A percentile compares a stretch with the other conserved stretches of the same genome.
These are phyloP conservation scores for Aphodius sticticus DNA, from an alignment of 2,888 invertebrate species.

Conservation along the genomic window DNA sequence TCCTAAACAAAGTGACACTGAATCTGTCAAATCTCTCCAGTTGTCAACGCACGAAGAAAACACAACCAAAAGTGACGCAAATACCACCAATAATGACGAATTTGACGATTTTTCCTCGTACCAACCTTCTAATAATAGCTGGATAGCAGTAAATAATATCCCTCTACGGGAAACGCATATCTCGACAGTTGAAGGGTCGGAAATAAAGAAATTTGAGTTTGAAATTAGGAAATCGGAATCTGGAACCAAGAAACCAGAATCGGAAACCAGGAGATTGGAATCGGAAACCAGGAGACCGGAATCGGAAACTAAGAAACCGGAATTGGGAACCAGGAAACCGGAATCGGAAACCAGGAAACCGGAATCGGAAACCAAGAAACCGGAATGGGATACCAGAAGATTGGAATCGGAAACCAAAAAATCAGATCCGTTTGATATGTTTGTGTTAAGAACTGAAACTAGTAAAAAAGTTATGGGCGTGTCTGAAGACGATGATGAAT, in stretches of 20 bases:
- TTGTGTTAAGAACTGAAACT: background rate
- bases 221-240: too few species aligned
- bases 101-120: slow-evolving; percentile 63
- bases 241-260: too few species aligned
- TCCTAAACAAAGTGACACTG: slow-evolving; percentile 41
- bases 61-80: slow-evolving; percentile 23
- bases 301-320: too few species aligned
- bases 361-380: slow-evolving; percentile 34
- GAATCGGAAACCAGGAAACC: too few species aligned
- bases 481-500: slow-evolving; percentile 54
- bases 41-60: slow-evolving; percentile 38
- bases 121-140: slow-evolving; percentile 50
- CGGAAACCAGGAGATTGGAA: too few species aligned
- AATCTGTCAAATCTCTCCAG: slow-evolving; percentile 50
- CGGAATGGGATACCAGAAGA: too few species aligned
- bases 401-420: slow-evolving; percentile 34
- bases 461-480: slow-evolving; percentile 16
- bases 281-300: too few species aligned
- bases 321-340: too few species aligned
- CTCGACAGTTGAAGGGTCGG: slow-evolving; percentile 35
- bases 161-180: slow-evolving; percentile 57
- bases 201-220: too few species aligned
- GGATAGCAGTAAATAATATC: slow-evolving; percentile 43
- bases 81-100: slow-evolving; percentile 45
- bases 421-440: background rate